Conservation (phyloP, 92 coral and sea anemone species). For the Galaxea fascicularis region DNA sequence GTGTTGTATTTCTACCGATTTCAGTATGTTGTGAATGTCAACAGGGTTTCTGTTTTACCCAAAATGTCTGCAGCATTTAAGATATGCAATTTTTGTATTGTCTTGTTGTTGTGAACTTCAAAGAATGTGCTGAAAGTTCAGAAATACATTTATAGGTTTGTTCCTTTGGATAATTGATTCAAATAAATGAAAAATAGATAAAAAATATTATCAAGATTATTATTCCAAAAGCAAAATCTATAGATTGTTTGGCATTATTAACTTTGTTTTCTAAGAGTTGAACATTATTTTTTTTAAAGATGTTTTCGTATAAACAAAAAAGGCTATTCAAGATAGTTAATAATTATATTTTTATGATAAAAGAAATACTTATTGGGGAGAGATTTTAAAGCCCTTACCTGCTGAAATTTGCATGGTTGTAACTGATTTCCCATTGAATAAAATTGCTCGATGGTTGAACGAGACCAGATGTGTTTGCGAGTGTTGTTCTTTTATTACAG, state of each 20-base stretch:
- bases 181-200: background rate
- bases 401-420: slow-evolving; percentile 22
- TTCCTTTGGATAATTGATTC: background rate
- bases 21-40: background rate
- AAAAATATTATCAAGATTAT: background rate
- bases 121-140: background rate
- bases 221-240: background rate
- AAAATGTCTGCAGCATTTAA: background rate
- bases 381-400: background rate
- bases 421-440: slow-evolving; percentile 14
- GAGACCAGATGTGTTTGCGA: slow-evolving; percentile 4
- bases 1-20: background rate
- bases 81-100: background rate
- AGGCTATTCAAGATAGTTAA: background rate
- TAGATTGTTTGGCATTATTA: background rate
- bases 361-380: background rate
- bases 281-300: background rate
- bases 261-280: background rate
- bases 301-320: background rate
- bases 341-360: background rate
- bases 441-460: slow-evolving; percentile 23
- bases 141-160: background rate
- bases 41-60: background rate
- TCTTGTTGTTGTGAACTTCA: background rate
- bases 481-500: slow-evolving; percentile 32